Percentiles rank a stretch among this genome's conserved stretches.
These are phyloP conservation scores for Ornithoptera priamus DNA, from an alignment of 2,888 invertebrate species.

Conservation along the genomic window DNA sequence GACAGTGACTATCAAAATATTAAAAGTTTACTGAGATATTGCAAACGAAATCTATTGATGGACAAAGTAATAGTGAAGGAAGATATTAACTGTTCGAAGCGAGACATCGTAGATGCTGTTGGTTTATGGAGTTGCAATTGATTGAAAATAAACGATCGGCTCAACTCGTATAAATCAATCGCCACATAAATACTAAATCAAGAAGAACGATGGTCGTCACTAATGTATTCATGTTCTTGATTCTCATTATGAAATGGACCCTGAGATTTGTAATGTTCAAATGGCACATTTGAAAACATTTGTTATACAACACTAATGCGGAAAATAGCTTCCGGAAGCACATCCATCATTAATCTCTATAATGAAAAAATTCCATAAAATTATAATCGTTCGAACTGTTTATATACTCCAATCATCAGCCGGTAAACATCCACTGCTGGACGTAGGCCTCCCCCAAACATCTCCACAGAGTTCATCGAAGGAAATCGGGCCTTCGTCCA, in stretches of 20 bases:
- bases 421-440: too few species aligned
- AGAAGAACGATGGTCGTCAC: constrained; percentile 15
- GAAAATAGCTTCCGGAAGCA: too few species aligned
- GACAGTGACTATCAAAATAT: background rate
- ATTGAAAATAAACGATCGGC: constrained; percentile 48
- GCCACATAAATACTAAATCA: constrained; percentile 32
- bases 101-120: constrained; percentile 23
- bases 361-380: too few species aligned
- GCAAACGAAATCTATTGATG: background rate
- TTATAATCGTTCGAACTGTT: too few species aligned
- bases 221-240: background rate
- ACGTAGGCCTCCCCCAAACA: too few species aligned
- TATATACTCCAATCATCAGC: too few species aligned
- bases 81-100: constrained; percentile 5
- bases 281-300: too few species aligned
- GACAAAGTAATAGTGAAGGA: constrained; percentile 9
- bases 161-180: constrained; percentile 32
- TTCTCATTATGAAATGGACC: background rate
- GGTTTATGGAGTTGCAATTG: constrained; percentile 49
- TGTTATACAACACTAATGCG: too few species aligned
- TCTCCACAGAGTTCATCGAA: too few species aligned
- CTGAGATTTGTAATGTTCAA: background rate
- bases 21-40: background rate
- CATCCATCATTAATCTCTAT: too few species aligned
- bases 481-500: too few species aligned